Evolutionary conservation across 2,888 invertebrate genomes (phyloP), one percentile per base, ranked within the genome.

Genomic region (Phortica okadai): DNA sequence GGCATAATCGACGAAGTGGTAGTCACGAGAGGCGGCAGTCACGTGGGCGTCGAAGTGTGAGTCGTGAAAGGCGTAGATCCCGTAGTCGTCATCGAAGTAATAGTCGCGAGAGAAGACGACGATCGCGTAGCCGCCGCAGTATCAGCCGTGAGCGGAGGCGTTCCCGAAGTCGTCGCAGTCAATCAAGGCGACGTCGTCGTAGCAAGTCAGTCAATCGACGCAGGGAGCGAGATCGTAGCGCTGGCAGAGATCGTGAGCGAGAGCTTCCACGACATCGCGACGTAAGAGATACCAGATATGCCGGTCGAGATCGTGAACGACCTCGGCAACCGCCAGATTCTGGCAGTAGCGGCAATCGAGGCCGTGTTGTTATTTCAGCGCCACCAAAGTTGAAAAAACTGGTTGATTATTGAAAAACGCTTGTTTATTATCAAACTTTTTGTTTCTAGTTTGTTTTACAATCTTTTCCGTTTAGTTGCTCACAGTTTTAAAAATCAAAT

Each of bases 361-460:
- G 90, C 64, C 87, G 89, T 14, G 86, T 91, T 73, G 90, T 90
- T 69, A 90, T 90, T 69, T 90, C 90, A 44, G 90, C 90, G 64
- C 90, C 90, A 41, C 90, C 90, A 45, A 90, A 90, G 81, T 84
- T 90, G 33, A 90, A 91, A 78, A 90, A 90, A 82, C 82, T 90
- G 74, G 90, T 90, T 73, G 90, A 90, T 77, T 90, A 90, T 80
- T 90, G 78, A 84, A 42, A 8, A 76, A 56, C 25, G 21, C 16
- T 72, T 72, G 16, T 11, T 50, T 72, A 54, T 72, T 8, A 64
- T 11, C 16, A 21, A 64, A 33, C 25, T 69, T 69, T 6, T 50
- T 14, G 44, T 14, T 25, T 62, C 11, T 64, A 41, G 64, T 64
- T 64, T 21, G 14, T 64, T 25, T 64, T 64, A 41, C 21, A 64